Percentiles rank a stretch among this genome's conserved stretches.
Conservation (phyloP, 2,888 invertebrate genomes). For the Rugalucina vietnamica region DNA sequence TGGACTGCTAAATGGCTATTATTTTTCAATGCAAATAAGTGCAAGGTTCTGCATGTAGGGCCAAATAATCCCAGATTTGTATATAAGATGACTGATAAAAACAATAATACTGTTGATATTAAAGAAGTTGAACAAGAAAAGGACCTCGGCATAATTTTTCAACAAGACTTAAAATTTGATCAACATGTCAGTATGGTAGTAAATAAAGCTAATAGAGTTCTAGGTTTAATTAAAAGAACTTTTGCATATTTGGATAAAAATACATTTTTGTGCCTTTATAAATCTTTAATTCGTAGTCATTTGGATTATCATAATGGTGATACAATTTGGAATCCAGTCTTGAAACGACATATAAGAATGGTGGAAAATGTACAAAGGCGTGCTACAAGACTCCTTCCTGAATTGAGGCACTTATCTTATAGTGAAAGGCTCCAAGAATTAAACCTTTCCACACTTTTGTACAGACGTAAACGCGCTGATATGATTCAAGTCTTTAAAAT, state of each 20-base stretch:
- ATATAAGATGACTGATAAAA: too few relatives aligned
- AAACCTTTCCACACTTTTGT: constrained; percentile 20
- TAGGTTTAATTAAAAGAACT: constrained; percentile 27
- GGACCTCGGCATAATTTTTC: constrained; percentile 25
- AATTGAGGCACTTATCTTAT: not conserved
- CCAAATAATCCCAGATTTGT: too few relatives aligned
- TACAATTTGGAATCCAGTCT: constrained; percentile 19
- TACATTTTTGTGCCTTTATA: constrained; percentile 34
- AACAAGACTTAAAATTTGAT: constrained; percentile 19
- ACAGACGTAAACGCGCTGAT: constrained; percentile 10
- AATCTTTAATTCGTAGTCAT: constrained; percentile 30
- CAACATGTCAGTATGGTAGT: constrained; percentile 17
- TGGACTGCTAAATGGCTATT: constrained; percentile 25
- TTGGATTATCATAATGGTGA: constrained; percentile 38
- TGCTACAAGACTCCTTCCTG: constrained; percentile 19
- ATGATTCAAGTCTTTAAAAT: constrained; percentile 31
- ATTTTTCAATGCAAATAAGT: constrained; percentile 20
- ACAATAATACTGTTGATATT: too few relatives aligned
- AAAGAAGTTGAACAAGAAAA: not conserved
- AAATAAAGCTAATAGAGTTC: constrained; percentile 33
- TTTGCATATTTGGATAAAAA: constrained; percentile 23
- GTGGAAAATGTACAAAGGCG: constrained; percentile 35
- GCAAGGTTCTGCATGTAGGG: too few relatives aligned
- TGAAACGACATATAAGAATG: constrained; percentile 13
- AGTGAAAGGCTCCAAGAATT: constrained; percentile 6